Conservation (phyloP, 2,797 vertebrate genomes). For the Diplodus puntazzo region DNA sequence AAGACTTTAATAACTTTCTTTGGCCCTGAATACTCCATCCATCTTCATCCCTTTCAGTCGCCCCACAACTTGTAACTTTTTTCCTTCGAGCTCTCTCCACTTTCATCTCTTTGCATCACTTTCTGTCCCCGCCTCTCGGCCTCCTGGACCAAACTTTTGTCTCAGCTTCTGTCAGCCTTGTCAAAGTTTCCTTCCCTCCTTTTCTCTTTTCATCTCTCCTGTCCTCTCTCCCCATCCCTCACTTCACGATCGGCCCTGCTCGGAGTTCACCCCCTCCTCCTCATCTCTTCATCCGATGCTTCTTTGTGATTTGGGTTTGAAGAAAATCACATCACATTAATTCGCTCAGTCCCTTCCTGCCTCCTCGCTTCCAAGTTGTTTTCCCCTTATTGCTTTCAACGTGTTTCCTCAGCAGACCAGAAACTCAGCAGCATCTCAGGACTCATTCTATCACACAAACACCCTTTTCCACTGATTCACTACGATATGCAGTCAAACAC, state of each 20-base stretch:
- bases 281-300: not conserved
- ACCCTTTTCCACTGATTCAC: not conserved
- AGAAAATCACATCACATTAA: slow-evolving; percentile 14
- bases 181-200: not conserved
- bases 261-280: not conserved
- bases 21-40: not conserved
- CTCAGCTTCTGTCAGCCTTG: not conserved
- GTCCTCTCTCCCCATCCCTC: not conserved
- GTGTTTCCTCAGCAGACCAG: slow-evolving; percentile 6
- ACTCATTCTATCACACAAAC: not conserved
- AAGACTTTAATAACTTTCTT: slow-evolving; percentile 3
- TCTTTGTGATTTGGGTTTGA: not conserved
- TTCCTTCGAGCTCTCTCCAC: not conserved
- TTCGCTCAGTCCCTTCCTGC: not conserved
- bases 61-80: not conserved
- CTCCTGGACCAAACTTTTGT: slow-evolving; percentile 10
- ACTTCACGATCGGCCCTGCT: not conserved
- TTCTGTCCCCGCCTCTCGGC: not conserved
- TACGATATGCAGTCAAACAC: not conserved
- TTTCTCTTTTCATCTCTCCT: not conserved
- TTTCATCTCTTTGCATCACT: slow-evolving; percentile 34
- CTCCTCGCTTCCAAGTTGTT: not conserved
- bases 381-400: not conserved
- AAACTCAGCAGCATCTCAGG: not conserved
- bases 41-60: not conserved